Base-by-base conservation (phyloP, 2,113 vertebrate species). In the Menura novaehollandiae region DNA sequence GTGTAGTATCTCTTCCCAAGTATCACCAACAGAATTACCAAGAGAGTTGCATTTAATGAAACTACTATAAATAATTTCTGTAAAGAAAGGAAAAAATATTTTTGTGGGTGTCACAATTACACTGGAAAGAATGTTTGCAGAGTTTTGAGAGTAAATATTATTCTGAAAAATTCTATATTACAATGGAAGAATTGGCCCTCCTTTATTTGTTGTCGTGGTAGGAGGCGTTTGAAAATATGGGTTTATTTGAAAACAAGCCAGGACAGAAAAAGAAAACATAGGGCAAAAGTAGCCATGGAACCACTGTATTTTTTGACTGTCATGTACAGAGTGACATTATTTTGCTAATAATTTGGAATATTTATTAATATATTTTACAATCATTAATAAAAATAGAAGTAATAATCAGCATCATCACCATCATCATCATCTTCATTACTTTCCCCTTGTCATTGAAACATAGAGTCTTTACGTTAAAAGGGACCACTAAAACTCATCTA, bases 131-230 rank as follows among this genome's bases (percentile, higher is more conserved):
- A 30, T 18, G 4, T 62, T 60, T 71, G 8, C 24, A 75, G 28
- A 49, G 7, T 33, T 51, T 35, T 51, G 26, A 56, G 20, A 55
- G 6, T 27, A 71, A 28, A 46, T 56, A 71, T 53, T 55, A 30
- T 32, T 24, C 16, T 51, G 22, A 63, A 74, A 89, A 43, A 18
- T 33, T 19, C 8, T 30, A 56, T 43, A 18, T 58, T 82, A 7
- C 7, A 52, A 24, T 6, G 7, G 52, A 72, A 67, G 2, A 8
- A n/a, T 58, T 37, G 4, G 2, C 4, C 10, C 0, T 52, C 3
- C 26, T 43, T 62, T 58, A 33, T 9, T 11, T 7, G 22, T 3
- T 30, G 13, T 18, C 4, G 2, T 44, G 23, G 33, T 16, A 32
- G 35, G 64, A 4, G 8, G 26, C 15, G 53, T 19, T 6, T 55